phyloP scores from a whole-genome alignment of 2,113 vertebrate species.

The Corythoichthys haematopterus region DNA sequence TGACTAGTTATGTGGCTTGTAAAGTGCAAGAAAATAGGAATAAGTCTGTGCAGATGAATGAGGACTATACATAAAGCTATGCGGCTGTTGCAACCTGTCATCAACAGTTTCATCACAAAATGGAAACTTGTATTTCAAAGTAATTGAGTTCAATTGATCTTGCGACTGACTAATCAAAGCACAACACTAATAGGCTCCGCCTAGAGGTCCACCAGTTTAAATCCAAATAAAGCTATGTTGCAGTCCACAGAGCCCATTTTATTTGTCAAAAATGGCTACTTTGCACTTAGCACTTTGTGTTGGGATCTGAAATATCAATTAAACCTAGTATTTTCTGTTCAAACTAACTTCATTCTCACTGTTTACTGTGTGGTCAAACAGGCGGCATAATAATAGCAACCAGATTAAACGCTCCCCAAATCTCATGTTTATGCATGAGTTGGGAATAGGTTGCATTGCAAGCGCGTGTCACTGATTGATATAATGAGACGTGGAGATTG shows the following conservation, averaged over 20 bases:
- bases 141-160: background rate
- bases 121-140: background rate
- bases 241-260: too few relatives aligned
- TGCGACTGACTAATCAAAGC: background rate
- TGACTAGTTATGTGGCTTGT: background rate
- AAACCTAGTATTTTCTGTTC: too few relatives aligned
- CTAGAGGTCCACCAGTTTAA: background rate
- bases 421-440: conserved; percentile 53
- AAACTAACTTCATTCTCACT: background rate
- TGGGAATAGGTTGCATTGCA: conserved; percentile 46
- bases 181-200: background rate
- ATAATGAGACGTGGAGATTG: conserved; percentile 40
- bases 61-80: background rate
- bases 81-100: background rate
- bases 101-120: background rate
- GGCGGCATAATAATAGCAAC: conserved; percentile 22
- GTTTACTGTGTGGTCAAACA: background rate
- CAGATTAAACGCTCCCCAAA: conserved; percentile 10
- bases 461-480: conserved; percentile 35
- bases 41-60: background rate
- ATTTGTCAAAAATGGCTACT: too few relatives aligned
- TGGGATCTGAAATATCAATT: too few relatives aligned
- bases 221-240: too few relatives aligned
- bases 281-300: too few relatives aligned
- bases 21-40: background rate